Conservation (phyloP, 2,888 invertebrate genomes). For the Trachelus troglodyta region DNA sequence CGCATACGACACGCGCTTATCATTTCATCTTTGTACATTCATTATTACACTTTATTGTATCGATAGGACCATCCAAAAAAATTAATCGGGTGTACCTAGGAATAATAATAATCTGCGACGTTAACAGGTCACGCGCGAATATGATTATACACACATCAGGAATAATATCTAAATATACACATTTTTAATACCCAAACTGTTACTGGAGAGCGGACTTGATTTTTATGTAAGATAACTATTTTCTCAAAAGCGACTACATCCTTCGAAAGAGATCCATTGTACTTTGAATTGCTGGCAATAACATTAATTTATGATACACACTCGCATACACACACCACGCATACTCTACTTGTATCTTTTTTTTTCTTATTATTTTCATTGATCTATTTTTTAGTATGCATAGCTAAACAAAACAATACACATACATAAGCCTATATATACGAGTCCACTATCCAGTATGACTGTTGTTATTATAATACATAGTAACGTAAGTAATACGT, state of each 20-base stretch:
- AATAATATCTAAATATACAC: conserved; percentile 36
- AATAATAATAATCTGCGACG: neutral
- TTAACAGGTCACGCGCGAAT: neutral
- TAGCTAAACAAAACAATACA: neutral
- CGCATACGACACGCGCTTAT: conserved; percentile 33
- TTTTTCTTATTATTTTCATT: neutral
- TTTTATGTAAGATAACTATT: neutral
- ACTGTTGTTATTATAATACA: conserved; percentile 42
- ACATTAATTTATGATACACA: neutral
- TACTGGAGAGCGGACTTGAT: neutral
- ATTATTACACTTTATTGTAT: conserved; percentile 19
- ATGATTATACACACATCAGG: neutral
- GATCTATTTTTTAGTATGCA: neutral
- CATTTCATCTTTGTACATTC: conserved; percentile 38
- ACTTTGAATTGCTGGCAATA: neutral
- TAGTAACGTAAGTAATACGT: conserved; percentile 24
- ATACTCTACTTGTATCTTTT: conserved; percentile 2
- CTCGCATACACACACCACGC: neutral
- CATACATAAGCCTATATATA: neutral
- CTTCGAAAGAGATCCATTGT: neutral
- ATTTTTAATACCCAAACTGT: conserved; percentile 37
- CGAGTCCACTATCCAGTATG: conserved; percentile 41
- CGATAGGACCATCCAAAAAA: neutral
- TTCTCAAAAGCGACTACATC: neutral
- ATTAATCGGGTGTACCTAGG: conserved; percentile 7